A percentile compares a stretch with the other conserved stretches of the same genome.
phyloP scores from a whole-genome alignment of 2,797 vertebrate genomes.

The Tadarida brasiliensis region DNA sequence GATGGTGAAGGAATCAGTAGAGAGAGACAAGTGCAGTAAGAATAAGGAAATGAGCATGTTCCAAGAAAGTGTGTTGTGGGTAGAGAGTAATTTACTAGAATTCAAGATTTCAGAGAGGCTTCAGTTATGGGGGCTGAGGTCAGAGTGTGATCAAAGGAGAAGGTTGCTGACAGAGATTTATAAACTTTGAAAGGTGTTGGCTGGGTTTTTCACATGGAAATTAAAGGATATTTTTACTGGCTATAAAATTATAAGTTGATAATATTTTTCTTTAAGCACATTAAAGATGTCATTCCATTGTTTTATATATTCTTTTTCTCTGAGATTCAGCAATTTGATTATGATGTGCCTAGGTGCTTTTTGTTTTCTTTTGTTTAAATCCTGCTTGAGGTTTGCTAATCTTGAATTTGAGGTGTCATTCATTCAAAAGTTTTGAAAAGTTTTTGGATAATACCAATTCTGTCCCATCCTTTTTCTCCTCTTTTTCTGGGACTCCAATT shows the following conservation, averaged over 20 bases:
- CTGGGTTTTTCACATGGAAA: not conserved
- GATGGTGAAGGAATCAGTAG: not conserved
- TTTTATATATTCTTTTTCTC: not conserved
- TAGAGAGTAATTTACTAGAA: not conserved
- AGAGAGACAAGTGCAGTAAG: not conserved
- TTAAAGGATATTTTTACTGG: not conserved
- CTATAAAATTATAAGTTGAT: not conserved
- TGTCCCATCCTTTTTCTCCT: not conserved
- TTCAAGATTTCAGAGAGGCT: not conserved
- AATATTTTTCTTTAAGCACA: not conserved
- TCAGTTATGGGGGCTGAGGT: not conserved
- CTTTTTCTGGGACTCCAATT: not conserved
- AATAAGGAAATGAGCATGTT: not conserved
- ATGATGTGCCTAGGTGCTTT: not conserved
- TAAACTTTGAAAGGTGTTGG: not conserved
- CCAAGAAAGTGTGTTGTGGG: not conserved
- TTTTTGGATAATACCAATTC: not conserved
- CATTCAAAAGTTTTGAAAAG: not conserved
- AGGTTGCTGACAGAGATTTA: not conserved
- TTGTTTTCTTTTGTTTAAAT: conserved; percentile 4
- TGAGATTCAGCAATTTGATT: not conserved
- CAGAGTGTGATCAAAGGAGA: not conserved
- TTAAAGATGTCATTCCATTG: not conserved
- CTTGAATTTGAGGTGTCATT: not conserved
- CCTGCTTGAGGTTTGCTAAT: not conserved